phyloP scores from a whole-genome alignment of 1,140 invertebrate species.

The Papilio machaon region DNA sequence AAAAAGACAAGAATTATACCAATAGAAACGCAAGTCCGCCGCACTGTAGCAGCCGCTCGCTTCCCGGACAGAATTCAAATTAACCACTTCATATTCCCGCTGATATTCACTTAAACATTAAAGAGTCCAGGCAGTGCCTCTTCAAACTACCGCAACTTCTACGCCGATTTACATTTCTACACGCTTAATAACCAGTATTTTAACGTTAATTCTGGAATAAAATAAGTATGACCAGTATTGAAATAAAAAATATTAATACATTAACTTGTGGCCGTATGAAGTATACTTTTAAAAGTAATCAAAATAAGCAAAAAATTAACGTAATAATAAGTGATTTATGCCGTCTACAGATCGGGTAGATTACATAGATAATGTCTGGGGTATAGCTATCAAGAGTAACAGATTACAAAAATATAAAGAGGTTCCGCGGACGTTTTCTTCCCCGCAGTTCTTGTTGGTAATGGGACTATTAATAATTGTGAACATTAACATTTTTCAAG shows the following conservation, averaged over 20 bases:
- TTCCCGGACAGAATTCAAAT: conserved; percentile 64
- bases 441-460: too few species aligned
- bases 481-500: too few species aligned
- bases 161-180: conserved; percentile 1
- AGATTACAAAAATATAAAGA: background rate
- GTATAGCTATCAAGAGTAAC: background rate
- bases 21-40: conserved; percentile 30
- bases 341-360: too few species aligned
- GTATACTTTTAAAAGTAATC: background rate
- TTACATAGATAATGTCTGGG: too few species aligned
- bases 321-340: too few species aligned
- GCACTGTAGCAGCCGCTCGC: conserved; percentile 32
- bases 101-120: conserved; percentile 58
- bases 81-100: conserved; percentile 67
- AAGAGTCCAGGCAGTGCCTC: conserved; percentile 29
- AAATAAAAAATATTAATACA: background rate
- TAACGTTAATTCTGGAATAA: background rate
- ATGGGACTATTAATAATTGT: too few species aligned
- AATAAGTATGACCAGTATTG: background rate
- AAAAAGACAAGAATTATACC: conserved; percentile 43
- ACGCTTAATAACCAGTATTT: background rate
- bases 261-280: background rate
- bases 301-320: background rate
- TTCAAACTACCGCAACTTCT: conserved; percentile 6
- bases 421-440: too few species aligned